phyloP scores from a whole-genome alignment of 2,113 vertebrate species.

The Ceyx margarethae region DNA sequence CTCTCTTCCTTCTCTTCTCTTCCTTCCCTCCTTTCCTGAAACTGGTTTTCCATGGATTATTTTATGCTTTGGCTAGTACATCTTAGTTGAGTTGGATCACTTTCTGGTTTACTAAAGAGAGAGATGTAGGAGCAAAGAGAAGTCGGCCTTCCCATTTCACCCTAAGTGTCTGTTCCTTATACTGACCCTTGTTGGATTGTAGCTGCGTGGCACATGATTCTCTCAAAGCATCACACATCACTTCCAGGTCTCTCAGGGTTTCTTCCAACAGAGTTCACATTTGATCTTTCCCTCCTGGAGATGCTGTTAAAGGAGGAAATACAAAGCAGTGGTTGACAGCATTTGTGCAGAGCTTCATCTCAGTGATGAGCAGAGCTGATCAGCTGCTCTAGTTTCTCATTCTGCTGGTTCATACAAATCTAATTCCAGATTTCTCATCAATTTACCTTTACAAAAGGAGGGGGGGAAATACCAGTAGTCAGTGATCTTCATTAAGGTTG shows the following conservation, averaged over 20 bases:
- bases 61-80: not conserved
- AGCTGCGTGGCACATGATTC: not conserved
- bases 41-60: not conserved
- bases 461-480: not conserved
- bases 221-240: not conserved
- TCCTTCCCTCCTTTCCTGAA: not conserved
- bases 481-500: not conserved
- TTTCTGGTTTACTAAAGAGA: not conserved
- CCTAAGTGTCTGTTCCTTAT: not conserved
- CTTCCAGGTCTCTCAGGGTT: not conserved
- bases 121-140: not conserved
- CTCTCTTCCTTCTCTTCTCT: not conserved
- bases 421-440: not conserved
- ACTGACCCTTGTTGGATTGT: not conserved
- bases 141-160: accelerated
- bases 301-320: not conserved
- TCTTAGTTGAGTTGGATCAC: not conserved
- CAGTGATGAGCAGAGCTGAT: not conserved
- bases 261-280: not conserved
- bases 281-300: conserved; percentile 18
- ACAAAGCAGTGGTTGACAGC: not conserved
- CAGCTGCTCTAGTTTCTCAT: not conserved
- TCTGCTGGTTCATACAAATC: not conserved
- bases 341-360: not conserved
- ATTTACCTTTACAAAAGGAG: not conserved